Base-by-base conservation (phyloP, 2,113 vertebrate species). In the Thinocorus orbignyianus region DNA sequence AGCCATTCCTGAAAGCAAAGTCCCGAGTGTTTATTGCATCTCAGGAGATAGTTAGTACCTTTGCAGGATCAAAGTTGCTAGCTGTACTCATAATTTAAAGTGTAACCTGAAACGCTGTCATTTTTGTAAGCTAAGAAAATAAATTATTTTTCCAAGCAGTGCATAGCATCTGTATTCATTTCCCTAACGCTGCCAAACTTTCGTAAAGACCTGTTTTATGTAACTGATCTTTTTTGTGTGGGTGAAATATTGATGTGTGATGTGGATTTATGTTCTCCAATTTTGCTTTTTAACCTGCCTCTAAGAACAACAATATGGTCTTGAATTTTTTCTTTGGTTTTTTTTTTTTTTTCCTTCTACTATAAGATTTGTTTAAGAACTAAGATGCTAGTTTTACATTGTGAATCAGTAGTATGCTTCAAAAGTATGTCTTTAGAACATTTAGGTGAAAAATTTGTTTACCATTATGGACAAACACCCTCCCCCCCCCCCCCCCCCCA, bases 141-240 rank as follows among this genome's bases (percentile, higher is more conserved):
- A 92, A 94, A 85, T 80, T 94, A 90, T 94, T 96, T 95, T 96
- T 94, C 55, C 37, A 83, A 96, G 82, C 51, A 92, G 44, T 46
- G 12, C 31, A 31, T 42, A 49, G 14, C 60, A 80, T 80, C 58
- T 93, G 64, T 95, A 57, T 90, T 93, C 14, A 55, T 94, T 95
- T 93, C 52, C 17, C 11, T 60, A 69, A 73, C 6, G 15, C 7
- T 51, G 49, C 35, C 51, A 88, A 66, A 58, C 33, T 89, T 79
- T 55, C 66, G 7, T 61, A 51, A 86, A 66, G n/a, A 35, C 35
- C 46, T 80, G 37, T 73, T 89, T 79, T 81, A 48, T 77, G 48
- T 68, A 88, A 66, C 65, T 93, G 54, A 86, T 92, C 48, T 81
- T 89, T 90, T 85, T 61, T 88, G 30, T 16, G 96, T 74, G 4